Evolutionary conservation across 2,113 vertebrate species (phyloP).

Genomic region (human (Homo sapiens)): GRCh38 chr6:109509001-109509500

Average conservation of each 20-base stretch:
- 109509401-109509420: no score
- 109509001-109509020: not conserved
- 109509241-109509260: constrained; percentile 87
- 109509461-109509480: no score
- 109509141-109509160: no score
- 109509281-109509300: constrained; percentile 86
- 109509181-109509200: constrained; percentile 82
- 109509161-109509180: constrained; percentile 75
- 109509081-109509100: not conserved
- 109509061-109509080: not conserved
- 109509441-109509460: no score
- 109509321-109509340: constrained; percentile 89
- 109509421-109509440: no score
- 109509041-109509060: not conserved
- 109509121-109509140: not conserved
- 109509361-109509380: constrained; percentile 88
- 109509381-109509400: constrained; percentile 84
- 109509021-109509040: not conserved
- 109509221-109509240: constrained; percentile 92
- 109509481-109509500: no score
- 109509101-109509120: not conserved
- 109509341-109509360: constrained; percentile 88
- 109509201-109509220: constrained; percentile 90
- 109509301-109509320: constrained; percentile 83
- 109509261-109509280: constrained; percentile 86